A percentile compares a stretch with the other conserved stretches of the same genome.
phyloP scores from a whole-genome alignment of 2,888 invertebrate genomes.

The Netelia virgata region DNA sequence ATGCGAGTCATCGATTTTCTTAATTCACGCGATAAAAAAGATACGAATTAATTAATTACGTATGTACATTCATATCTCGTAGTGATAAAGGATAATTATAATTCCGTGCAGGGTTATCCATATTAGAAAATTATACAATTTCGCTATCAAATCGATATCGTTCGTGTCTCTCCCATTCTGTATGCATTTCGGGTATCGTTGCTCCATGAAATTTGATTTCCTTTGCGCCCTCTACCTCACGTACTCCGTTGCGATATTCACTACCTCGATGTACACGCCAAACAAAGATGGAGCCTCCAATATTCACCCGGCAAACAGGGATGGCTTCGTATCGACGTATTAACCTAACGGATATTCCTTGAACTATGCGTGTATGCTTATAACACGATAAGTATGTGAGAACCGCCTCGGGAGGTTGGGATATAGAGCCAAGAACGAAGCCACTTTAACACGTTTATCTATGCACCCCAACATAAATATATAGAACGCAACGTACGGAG shows the following conservation, averaged over 20 bases:
- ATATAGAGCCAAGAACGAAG: slow-evolving; percentile 17
- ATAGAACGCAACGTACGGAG: background rate
- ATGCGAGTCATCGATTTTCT: too few relatives aligned
- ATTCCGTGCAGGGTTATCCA: too few relatives aligned
- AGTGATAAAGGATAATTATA: too few relatives aligned
- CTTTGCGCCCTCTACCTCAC: background rate
- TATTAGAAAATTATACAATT: too few relatives aligned
- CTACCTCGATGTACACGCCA: background rate
- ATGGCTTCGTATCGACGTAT: background rate
- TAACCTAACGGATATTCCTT: slow-evolving; percentile 16
- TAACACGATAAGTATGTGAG: background rate
- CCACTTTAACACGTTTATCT: slow-evolving; percentile 49
- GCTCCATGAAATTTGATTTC: background rate
- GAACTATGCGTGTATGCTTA: slow-evolving; percentile 2
- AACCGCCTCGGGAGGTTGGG: background rate
- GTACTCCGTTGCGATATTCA: background rate
- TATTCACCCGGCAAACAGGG: slow-evolving; percentile 23
- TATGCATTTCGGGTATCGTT: background rate
- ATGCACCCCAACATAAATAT: slow-evolving; percentile 23
- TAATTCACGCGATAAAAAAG: too few relatives aligned
- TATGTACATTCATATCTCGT: too few relatives aligned
- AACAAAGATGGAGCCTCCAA: background rate
- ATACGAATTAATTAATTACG: too few relatives aligned
- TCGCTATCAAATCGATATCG: background rate
- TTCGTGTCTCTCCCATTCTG: background rate